These are phyloP conservation scores for Crematogaster levior DNA, from an alignment of 2,888 invertebrate species.

Conservation along the genomic window DNA sequence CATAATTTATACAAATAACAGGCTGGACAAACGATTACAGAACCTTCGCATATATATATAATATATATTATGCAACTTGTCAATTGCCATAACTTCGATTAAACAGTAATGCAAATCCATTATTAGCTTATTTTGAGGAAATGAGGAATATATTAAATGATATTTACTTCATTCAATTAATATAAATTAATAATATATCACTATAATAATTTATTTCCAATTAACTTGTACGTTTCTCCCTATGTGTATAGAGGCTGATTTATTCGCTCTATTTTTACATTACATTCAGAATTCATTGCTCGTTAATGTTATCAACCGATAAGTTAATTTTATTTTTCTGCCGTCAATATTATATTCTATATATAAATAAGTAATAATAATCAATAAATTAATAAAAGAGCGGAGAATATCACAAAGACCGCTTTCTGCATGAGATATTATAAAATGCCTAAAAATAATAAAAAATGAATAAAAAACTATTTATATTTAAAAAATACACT, in stretches of 20 bases:
- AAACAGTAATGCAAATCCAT: conserved; percentile 31
- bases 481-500: too few relatives aligned
- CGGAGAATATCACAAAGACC: not conserved
- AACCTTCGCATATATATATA: not conserved
- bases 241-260: not conserved
- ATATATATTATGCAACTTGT: conserved; percentile 11
- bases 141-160: conserved; percentile 45
- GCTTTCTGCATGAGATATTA: not conserved
- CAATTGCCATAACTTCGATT: conserved; percentile 42
- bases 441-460: not conserved
- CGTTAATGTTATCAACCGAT: not conserved
- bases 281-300: not conserved
- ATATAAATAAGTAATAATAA: conserved; percentile 7
- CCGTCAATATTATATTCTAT: not conserved
- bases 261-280: conserved; percentile 7
- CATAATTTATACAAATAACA: conserved; percentile 31
- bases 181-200: conserved; percentile 34
- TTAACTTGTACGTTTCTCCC: conserved; percentile 22
- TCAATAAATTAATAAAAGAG: not conserved
- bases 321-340: conserved; percentile 2
- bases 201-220: conserved; percentile 36
- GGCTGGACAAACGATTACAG: not conserved
- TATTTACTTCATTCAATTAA: conserved; percentile 43
- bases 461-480: not conserved
- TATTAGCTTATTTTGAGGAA: conserved; percentile 41